Evolutionary conservation across 2,888 invertebrate genomes (phyloP).

Genomic region (Embidobia sp.): DNA sequence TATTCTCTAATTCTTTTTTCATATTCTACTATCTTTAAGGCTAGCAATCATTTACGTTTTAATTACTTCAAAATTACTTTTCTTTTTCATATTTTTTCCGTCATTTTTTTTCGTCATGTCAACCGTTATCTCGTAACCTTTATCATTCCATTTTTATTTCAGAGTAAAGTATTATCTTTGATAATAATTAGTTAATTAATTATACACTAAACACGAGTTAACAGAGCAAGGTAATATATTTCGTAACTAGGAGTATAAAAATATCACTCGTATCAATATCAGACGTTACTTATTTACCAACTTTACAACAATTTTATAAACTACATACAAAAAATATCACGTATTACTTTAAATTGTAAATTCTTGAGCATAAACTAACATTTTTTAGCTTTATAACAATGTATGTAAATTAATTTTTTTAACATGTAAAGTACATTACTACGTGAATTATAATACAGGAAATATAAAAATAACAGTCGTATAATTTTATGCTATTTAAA

Average conservation of each 20-base stretch:
- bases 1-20: too few species aligned
- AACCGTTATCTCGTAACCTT: too few species aligned
- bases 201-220: too few species aligned
- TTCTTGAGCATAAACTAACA: neutral
- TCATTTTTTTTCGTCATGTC: too few species aligned
- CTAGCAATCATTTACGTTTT: too few species aligned
- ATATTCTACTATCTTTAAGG: too few species aligned
- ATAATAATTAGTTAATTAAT: too few species aligned
- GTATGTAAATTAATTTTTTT: constrained; percentile 15
- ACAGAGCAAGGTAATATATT: too few species aligned
- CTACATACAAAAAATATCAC: constrained; percentile 10
- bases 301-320: constrained; percentile 4
- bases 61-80: too few species aligned
- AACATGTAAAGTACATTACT: constrained; percentile 14
- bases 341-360: constrained; percentile 3
- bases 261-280: neutral
- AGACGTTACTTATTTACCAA: neutral
- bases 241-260: neutral
- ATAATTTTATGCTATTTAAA: constrained; percentile 21
- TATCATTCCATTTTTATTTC: too few species aligned
- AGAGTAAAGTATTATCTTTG: too few species aligned
- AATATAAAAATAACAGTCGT: constrained; percentile 24
- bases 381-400: constrained; percentile 5
- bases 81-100: too few species aligned
- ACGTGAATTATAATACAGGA: constrained; percentile 10